These are phyloP conservation scores for Neodon shergylaensis DNA, from an alignment of 2,113 vertebrate genomes.

Conservation along the genomic window DNA sequence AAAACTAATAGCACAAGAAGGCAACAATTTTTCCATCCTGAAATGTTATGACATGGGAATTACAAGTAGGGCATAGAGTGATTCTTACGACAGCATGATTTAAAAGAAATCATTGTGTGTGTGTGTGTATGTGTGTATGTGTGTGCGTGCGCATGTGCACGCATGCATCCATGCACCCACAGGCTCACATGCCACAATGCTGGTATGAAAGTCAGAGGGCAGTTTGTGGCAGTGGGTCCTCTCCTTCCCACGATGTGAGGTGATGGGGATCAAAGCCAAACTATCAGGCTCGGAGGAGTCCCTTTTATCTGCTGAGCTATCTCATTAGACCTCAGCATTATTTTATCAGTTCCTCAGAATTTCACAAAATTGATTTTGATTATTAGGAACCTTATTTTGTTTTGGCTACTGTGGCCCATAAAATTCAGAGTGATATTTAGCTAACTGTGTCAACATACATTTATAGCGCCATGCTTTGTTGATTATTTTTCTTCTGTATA, in stretches of 20 bases:
- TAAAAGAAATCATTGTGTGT: not conserved
- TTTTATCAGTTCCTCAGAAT: not conserved
- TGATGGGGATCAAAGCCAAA: not conserved
- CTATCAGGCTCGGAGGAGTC: rapidly evolving
- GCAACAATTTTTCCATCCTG: not conserved
- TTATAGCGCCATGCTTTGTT: not conserved
- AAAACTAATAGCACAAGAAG: not conserved
- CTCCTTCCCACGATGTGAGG: not conserved
- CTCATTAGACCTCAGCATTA: not conserved
- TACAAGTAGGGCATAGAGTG: not conserved
- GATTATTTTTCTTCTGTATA: not conserved
- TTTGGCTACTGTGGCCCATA: not conserved
- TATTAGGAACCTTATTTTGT: conserved; percentile 1
- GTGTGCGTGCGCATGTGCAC: not conserved
- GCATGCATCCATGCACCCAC: rapidly evolving
- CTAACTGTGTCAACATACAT: conserved; percentile 11
- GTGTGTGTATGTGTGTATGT: not conserved
- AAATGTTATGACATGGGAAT: not conserved
- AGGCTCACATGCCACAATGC: not conserved
- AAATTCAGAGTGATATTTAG: conserved; percentile 25
- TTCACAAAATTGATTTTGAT: conserved; percentile 12
- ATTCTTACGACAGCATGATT: no score
- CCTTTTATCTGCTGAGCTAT: not conserved
- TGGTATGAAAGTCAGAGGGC: not conserved
- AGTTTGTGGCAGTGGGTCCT: not conserved